These are phyloP conservation scores for Rhinogobius similis DNA, from an alignment of 2,113 vertebrate genomes.

Conservation along the genomic window DNA sequence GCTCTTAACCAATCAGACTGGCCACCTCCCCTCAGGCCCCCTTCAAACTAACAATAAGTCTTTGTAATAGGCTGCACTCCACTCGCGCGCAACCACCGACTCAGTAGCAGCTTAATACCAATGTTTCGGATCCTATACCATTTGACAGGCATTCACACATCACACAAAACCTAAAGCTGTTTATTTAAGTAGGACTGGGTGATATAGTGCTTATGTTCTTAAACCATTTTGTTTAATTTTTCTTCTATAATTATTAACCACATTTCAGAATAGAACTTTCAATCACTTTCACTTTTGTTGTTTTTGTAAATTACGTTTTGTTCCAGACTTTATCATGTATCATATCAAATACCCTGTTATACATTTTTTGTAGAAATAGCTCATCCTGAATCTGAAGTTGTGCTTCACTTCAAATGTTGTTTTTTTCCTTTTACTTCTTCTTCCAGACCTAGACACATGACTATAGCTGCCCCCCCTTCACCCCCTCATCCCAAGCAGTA, in stretches of 20 bases:
- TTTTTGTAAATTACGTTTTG: not conserved
- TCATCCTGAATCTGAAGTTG: not conserved
- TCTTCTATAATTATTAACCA: not conserved
- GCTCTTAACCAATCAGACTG: conserved; percentile 76
- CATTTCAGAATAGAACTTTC: not conserved
- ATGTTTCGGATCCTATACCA: conserved; percentile 40
- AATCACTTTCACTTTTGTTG: not conserved
- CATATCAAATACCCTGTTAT: no score
- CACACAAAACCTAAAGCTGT: conserved; percentile 26
- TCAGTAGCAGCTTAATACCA: conserved; percentile 35
- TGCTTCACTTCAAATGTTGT: conserved; percentile 9
- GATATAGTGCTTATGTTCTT: not conserved
- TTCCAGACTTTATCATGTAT: not conserved
- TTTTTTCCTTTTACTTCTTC: conserved; percentile 31
- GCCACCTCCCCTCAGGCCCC: conserved; percentile 67
- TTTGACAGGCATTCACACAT: conserved; percentile 50
- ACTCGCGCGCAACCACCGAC: conserved; percentile 47
- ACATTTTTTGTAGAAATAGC: not conserved
- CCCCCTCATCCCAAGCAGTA: conserved; percentile 57
- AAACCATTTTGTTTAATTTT: not conserved
- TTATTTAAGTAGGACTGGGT: conserved; percentile 10
- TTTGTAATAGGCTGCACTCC: conserved; percentile 74
- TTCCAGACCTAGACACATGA: conserved; percentile 65
- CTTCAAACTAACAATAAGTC: conserved; percentile 67
- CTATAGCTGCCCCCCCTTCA: conserved; percentile 59